Evolutionary conservation across 2,888 invertebrate genomes (phyloP).

Genomic region (Lissocephala sabroskyi): DNA sequence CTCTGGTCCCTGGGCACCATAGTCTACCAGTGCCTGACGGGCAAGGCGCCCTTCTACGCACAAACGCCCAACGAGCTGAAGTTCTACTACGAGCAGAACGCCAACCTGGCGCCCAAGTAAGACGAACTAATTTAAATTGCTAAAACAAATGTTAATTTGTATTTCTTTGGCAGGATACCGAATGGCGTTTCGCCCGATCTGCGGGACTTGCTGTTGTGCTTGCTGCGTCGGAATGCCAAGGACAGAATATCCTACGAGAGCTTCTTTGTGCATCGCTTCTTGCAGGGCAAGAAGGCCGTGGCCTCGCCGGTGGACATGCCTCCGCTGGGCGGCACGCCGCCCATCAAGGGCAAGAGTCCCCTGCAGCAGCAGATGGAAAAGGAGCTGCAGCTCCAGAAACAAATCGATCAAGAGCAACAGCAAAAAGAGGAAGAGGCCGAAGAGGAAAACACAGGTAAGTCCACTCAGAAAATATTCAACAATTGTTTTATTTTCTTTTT

Average conservation of each 20-base stretch:
- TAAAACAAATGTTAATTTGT: background rate
- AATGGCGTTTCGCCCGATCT: constrained; percentile 92
- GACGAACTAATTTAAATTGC: constrained; percentile 54
- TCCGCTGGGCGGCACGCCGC: constrained; percentile 67
- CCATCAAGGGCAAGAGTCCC: constrained; percentile 72
- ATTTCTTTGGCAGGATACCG: constrained; percentile 87
- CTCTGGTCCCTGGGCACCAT: constrained; percentile 99
- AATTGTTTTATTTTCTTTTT: background rate
- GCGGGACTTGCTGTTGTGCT: constrained; percentile 86
- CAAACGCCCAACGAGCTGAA: constrained; percentile 98
- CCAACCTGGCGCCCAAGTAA: constrained; percentile 91
- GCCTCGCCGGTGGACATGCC: constrained; percentile 73
- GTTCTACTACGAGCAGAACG: constrained; percentile 96
- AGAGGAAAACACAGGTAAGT: constrained; percentile 59
- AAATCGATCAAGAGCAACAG: constrained; percentile 45
- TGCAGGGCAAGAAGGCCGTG: constrained; percentile 78
- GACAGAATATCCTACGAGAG: constrained; percentile 97
- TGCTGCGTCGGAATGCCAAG: constrained; percentile 92
- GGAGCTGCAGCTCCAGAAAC: constrained; percentile 55
- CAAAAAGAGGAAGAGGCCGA: constrained; percentile 50
- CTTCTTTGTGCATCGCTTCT: constrained; percentile 95
- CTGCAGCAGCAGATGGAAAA: constrained; percentile 72
- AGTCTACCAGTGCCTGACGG: constrained; percentile 97
- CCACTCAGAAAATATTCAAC: background rate
- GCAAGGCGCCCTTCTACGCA: constrained; percentile 98